Base-by-base conservation (phyloP, 2,888 invertebrate species). In the Drosophila lutescens region DNA sequence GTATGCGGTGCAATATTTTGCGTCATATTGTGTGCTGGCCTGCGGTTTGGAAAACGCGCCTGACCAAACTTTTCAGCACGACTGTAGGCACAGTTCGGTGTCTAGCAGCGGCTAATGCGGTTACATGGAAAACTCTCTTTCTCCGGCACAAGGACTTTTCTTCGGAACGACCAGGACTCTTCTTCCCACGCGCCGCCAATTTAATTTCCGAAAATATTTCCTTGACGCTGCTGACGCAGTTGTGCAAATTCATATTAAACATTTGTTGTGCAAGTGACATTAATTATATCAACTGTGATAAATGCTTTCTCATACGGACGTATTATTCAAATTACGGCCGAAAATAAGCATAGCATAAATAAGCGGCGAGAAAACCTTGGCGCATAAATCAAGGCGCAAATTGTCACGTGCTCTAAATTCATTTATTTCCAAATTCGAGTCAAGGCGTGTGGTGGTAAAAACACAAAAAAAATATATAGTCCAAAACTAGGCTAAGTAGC, bases 361-460 rank as follows among this genome's bases (percentile, higher is more conserved):
- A 61, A 60, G 46, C 57, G 41, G 15, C 43, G 15, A 17, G 17
- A 26, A 55, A 63, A 54, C 66, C 75, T 77, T 74, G 67, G 50
- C 67, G 58, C 62, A 85, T 78, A 87, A 86, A 87, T 86, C 74
- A 89, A 61, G 62, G 38, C 68, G 32, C 61, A 69, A 76, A 80
- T 79, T 77, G 85, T 85, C 86, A 81, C 85, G 86, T 89, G 86
- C 77, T 77, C 80, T 74, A 77, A 89, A 81, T 86, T 87, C 77
- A 81, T 87, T 87, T 79, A 79, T 80, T 78, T 73, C 56, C n/a
- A 57, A 61, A 78, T 69, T 63, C 60, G 26, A 87, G 82, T 67
- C 88, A 75, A 86, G 72, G 86, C 77, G 54, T 43, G 36, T 65
- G 57, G 60, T 83, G 59, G 74, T 73, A 69, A 69, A 72, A 81